These are phyloP conservation scores for Pyrocephalus nanus DNA, from an alignment of 2,797 vertebrate genomes.

Conservation along the genomic window DNA sequence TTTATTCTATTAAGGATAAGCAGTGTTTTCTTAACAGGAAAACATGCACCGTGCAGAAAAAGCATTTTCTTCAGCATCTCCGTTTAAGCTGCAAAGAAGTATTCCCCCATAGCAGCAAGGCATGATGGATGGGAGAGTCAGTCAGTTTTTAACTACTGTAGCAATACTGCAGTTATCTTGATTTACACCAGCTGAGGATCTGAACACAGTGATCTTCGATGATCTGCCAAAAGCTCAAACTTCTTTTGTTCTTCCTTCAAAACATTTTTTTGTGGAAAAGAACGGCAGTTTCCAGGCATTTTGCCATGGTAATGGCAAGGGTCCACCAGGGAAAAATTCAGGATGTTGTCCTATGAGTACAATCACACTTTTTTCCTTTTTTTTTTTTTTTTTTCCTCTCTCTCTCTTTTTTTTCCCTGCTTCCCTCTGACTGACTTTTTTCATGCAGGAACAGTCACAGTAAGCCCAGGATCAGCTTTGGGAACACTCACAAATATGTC, in stretches of 20 bases:
- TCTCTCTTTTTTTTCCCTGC: not conserved
- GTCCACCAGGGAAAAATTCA: slow-evolving; percentile 43
- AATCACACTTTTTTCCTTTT: not conserved
- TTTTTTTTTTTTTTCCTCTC: not conserved
- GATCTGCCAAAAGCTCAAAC: slow-evolving; percentile 59
- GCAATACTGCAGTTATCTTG: slow-evolving; percentile 43
- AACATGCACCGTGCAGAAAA: not conserved
- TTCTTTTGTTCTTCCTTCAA: slow-evolving; percentile 62
- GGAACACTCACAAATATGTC: slow-evolving; percentile 22
- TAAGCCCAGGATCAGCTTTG: slow-evolving; percentile 6
- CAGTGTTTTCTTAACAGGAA: not conserved
- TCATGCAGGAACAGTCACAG: not conserved
- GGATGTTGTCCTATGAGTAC: slow-evolving; percentile 31
- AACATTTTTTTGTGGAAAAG: slow-evolving; percentile 54
- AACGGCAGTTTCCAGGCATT: slow-evolving; percentile 58
- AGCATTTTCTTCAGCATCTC: not conserved
- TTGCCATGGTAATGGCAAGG: slow-evolving; percentile 59
- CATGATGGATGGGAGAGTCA: not conserved
- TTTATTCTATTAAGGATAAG: not conserved
- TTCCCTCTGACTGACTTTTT: not conserved
- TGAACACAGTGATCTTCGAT: slow-evolving; percentile 21
- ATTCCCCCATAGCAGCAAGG: not conserved
- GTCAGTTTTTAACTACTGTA: slow-evolving; percentile 52
- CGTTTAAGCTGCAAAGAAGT: not conserved
- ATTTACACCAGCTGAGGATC: slow-evolving; percentile 59